Base-by-base conservation (phyloP, 2,113 vertebrate species). In the Pelecanus crispus region DNA sequence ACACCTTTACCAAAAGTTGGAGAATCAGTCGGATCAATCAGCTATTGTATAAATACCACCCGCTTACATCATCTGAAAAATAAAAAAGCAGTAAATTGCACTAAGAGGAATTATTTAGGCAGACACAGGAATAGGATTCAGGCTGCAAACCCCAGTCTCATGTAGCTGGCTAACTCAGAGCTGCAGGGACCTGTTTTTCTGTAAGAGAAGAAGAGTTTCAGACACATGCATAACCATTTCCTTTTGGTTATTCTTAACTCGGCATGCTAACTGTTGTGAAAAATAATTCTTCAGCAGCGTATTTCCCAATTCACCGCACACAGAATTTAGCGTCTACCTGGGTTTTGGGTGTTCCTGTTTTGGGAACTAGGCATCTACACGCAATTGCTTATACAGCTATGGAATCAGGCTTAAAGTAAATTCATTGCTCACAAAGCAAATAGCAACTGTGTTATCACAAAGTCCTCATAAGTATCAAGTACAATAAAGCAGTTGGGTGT, bases 121-220 rank as follows among this genome's bases (percentile, higher is more conserved):
- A 79, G 19, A 68, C 42, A 82, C 24, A 71, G n/a, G 15, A 79
- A 66, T 0, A 71, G 24, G 55, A 72, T 61, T 72, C 62, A 79
- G 65, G 52, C 29, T 82, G 56, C 47, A 82, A 71, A 92, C 11
- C 71, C n/a, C 81, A 72, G n/a, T 44, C 44, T 82, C 25, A 13
- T 0, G 0, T 1, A 22, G 8, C 31, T 84, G 31, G 34, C 53
- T 61, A 72, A n/a, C 24, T 84, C 29, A 62, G 44, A 83, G 20
- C 34, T 84, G 53, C 31, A 56, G 31, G 16, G n/a, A 67, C 16
- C 29, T 38, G 11, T 40, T 90, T 42, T 72, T 47, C 81, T 53
- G 1, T 6, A 89, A 77, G 26, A 45, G 31, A 73, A 16, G 32
- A 56, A 16, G 29, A 28, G 9, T 55, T 83, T 89, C 80, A 95